phyloP scores from a whole-genome alignment of 1,140 invertebrate genomes.

The Drosophila cardini region DNA sequence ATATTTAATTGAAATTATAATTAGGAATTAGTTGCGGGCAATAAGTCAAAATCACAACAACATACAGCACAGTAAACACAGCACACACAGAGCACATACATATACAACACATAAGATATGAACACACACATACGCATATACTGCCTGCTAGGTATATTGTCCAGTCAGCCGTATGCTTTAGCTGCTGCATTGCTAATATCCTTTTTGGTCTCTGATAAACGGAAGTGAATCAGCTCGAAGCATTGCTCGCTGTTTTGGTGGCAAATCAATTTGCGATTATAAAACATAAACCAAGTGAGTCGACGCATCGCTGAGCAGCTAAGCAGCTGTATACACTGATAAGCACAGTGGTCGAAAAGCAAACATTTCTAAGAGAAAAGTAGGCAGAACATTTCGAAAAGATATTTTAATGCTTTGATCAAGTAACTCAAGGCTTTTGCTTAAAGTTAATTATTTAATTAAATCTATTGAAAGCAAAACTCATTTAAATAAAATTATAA shows the following conservation, averaged over 20 bases:
- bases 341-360: conserved; percentile 4
- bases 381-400: too few relatives aligned
- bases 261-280: conserved; percentile 73
- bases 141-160: conserved; percentile 6
- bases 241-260: conserved; percentile 13
- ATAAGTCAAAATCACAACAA: conserved; percentile 50
- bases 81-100: conserved; percentile 13
- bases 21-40: conserved; percentile 77
- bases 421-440: too few relatives aligned
- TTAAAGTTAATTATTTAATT: too few relatives aligned
- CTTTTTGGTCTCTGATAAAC: background rate
- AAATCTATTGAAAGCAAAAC: too few relatives aligned
- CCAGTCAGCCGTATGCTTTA: conserved; percentile 13
- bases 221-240: background rate
- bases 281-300: conserved; percentile 52
- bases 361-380: too few relatives aligned
- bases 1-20: conserved; percentile 82
- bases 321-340: conserved; percentile 18
- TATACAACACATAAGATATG: background rate
- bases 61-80: conserved; percentile 18
- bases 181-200: conserved; percentile 33
- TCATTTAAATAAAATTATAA: too few relatives aligned
- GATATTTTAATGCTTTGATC: too few relatives aligned
- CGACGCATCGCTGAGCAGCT: conserved; percentile 26
- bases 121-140: conserved; percentile 8